These are phyloP conservation scores for Rhinatrema bivittatum DNA, from an alignment of 2,797 vertebrate genomes.

Conservation along the genomic window DNA sequence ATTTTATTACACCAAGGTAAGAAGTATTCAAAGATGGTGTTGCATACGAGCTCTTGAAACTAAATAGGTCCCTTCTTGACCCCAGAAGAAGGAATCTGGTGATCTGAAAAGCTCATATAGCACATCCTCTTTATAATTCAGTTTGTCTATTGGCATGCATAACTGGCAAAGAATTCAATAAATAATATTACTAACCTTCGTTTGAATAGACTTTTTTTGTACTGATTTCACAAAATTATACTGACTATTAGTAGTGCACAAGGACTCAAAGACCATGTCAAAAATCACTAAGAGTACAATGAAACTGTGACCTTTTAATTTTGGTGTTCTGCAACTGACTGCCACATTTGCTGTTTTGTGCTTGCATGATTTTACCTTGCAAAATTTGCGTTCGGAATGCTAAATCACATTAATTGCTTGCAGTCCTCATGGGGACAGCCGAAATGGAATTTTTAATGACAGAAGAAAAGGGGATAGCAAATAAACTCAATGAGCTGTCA, in stretches of 20 bases:
- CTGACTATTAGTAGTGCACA: constrained; percentile 8
- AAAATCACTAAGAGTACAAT: constrained; percentile 23
- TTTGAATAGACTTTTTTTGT: constrained; percentile 12
- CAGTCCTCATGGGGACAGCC: constrained; percentile 31
- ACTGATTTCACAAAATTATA: constrained; percentile 9
- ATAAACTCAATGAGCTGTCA: constrained; percentile 57
- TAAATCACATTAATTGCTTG: constrained; percentile 52
- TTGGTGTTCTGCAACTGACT: constrained; percentile 11
- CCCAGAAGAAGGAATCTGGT: too few relatives aligned
- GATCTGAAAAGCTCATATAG: too few relatives aligned
- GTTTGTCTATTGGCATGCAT: too few relatives aligned
- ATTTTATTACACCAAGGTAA: too few relatives aligned
- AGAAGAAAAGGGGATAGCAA: constrained; percentile 48
- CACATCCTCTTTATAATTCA: too few relatives aligned
- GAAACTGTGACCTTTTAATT: constrained; percentile 18
- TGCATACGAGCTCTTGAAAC: too few relatives aligned
- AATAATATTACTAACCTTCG: too few relatives aligned
- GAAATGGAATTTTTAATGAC: constrained; percentile 48
- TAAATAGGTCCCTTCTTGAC: too few relatives aligned
- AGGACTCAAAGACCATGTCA: too few relatives aligned
- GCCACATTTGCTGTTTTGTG: constrained; percentile 32
- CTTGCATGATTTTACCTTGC: constrained; percentile 28
- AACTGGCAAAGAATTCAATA: too few relatives aligned
- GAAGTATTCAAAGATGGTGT: too few relatives aligned
- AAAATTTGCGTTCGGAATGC: constrained; percentile 46